Percentiles rank a stretch among this genome's conserved stretches.
Evolutionary conservation across 2,888 invertebrate genomes (phyloP).

Genomic region (Aplocera efformata): DNA sequence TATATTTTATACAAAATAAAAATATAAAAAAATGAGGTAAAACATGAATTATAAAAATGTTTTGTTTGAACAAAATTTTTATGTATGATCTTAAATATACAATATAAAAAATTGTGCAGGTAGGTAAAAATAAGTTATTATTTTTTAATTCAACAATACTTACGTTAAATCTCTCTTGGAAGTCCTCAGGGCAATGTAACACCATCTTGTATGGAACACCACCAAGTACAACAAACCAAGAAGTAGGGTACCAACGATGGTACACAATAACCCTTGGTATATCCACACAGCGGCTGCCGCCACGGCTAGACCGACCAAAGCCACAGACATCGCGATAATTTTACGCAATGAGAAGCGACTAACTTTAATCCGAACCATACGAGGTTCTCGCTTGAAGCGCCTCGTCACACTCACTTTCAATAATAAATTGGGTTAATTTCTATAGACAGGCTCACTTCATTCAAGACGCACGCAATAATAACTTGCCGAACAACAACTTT

Average conservation of each 20-base stretch:
- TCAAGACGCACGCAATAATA: constrained; percentile 13
- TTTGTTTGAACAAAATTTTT: no score
- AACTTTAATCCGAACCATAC: constrained; percentile 48
- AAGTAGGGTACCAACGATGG: constrained; percentile 81
- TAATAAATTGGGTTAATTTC: not conserved
- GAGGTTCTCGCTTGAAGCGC: constrained; percentile 26
- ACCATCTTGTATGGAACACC: constrained; percentile 87
- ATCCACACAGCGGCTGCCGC: constrained; percentile 69
- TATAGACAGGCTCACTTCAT: not conserved
- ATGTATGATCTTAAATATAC: no score
- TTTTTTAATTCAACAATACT: no score
- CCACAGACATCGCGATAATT: constrained; percentile 65
- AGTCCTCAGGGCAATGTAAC: constrained; percentile 87
- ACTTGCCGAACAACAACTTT: no score
- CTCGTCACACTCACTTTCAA: constrained; percentile 21
- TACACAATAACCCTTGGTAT: constrained; percentile 82
- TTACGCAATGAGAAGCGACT: constrained; percentile 74
- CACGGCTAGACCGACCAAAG: constrained; percentile 59
- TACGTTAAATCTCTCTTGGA: constrained; percentile 87
- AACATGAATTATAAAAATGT: no score
- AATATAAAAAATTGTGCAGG: no score
- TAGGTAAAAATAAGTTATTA: no score
- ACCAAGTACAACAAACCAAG: constrained; percentile 82
- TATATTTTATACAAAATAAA: no score
- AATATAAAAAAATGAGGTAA: no score